Evolutionary conservation across 2,797 vertebrate species (phyloP), one percentile per base, ranked within the genome.

Genomic region (Netta rufina): DNA sequence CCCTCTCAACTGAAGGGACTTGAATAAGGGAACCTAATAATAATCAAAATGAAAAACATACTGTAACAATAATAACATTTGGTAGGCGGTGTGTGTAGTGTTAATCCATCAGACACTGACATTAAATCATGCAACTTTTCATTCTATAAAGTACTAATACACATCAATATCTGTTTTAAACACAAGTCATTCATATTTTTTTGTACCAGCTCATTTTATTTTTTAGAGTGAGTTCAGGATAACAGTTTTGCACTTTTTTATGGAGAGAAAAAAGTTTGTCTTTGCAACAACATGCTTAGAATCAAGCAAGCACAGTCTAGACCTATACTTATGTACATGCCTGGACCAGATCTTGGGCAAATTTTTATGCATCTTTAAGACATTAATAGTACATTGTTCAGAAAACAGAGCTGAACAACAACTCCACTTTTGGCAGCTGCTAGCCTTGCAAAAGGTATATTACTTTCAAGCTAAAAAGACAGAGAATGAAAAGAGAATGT

Each of bases 1-100:
- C 99, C 81, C 98, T 98, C 97, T 99, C 99, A 77, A 99, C 99
- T 7, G 99, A 99, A 69, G 99, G 99, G 75, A 99, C 98, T 97
- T 99, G 99, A 98, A 99, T 99, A 94, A 99, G 98, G 93, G 99
- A 99, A 95, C 99, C 99, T 99, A 98, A 91, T 32, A 89, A 96
- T 69, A 73, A 96, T 81, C 94, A 94, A 97, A 76, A 84, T 13
- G 51, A 60, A 97, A 93, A 97, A 88, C 57, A 92, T 80, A 87
- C 22, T 86, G 30, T 65, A 56, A 85, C 83, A 89, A 93, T 9
- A 89, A 60, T 39, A 80, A 65, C 82, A 57, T 60, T 75, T 64
- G 84, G 30, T 32, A 62, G 89, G 28, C 5, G 66, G 6, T 49
- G 12, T 13, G 78, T 33, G 62, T 32, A 65, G 43, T 70, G 33